Percentiles rank a stretch among this genome's conserved stretches.
Evolutionary conservation across 2,113 vertebrate genomes (phyloP).

Genomic region (Crocuta crocuta): DNA sequence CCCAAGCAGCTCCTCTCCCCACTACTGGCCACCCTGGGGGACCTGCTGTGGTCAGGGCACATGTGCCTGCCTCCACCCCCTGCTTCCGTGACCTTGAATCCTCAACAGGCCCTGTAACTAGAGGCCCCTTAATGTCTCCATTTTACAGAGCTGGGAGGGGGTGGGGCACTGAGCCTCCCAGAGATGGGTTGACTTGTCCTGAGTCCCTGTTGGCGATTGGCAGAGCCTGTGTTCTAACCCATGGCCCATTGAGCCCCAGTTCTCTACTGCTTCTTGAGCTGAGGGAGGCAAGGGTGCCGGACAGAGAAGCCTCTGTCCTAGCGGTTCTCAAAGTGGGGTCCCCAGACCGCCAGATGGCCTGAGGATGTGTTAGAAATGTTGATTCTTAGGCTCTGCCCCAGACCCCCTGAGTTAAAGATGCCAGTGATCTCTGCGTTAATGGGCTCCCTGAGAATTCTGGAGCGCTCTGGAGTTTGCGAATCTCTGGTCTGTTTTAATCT

Average conservation of each 20-base stretch:
- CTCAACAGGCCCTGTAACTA: rapidly evolving
- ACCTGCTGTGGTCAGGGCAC: background rate
- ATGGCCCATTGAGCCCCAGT: rapidly evolving
- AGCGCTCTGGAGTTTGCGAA: rapidly evolving
- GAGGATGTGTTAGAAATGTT: background rate
- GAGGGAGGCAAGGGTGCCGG: rapidly evolving
- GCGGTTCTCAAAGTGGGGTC: background rate
- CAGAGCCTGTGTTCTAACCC: background rate
- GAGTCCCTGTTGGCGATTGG: background rate
- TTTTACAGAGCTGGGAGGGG: background rate
- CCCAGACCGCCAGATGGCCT: background rate
- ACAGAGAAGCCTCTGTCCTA: too few relatives aligned
- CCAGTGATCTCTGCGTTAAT: rapidly evolving
- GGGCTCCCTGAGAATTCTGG: background rate
- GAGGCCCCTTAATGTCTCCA: background rate
- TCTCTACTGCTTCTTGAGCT: background rate
- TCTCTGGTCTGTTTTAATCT: background rate
- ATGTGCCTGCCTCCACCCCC: too few relatives aligned
- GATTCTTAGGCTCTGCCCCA: background rate
- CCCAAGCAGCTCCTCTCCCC: background rate
- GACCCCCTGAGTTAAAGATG: background rate
- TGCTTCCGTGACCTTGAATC: background rate
- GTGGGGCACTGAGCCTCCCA: background rate
- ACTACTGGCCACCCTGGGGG: rapidly evolving
- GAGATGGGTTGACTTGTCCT: background rate